A percentile compares a stretch with the other conserved stretches of the same genome.
phyloP scores from a whole-genome alignment of 2,888 invertebrate genomes.

The Polydrusus pterygomalis region DNA sequence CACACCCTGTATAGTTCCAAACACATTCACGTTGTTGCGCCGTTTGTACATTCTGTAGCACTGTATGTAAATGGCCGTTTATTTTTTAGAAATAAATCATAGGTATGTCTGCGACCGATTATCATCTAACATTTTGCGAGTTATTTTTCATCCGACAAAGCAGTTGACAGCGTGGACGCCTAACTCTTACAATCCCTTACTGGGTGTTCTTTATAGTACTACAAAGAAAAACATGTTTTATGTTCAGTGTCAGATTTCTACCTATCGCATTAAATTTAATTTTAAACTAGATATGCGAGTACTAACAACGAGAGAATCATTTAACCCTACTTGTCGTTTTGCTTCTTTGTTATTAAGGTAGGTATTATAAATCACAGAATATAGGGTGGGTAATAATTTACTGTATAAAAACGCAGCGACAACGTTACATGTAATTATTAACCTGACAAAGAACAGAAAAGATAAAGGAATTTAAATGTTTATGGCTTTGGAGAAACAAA shows the following conservation, averaged over 20 bases:
- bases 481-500: not conserved
- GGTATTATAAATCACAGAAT: constrained; percentile 14
- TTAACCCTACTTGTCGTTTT: constrained; percentile 10
- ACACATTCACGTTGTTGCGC: too few species aligned
- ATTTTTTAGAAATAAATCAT: constrained; percentile 35
- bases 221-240: constrained; percentile 43
- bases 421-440: not conserved
- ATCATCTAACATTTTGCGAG: constrained; percentile 38
- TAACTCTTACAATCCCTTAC: constrained; percentile 36
- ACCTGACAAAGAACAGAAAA: not conserved
- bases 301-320: constrained; percentile 40
- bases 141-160: constrained; percentile 35
- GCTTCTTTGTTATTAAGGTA: not conserved
- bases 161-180: constrained; percentile 32
- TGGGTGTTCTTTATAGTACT: constrained; percentile 33
- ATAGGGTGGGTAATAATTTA: constrained; percentile 6
- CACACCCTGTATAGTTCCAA: too few species aligned
- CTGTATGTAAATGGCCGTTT: constrained; percentile 1
- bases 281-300: constrained; percentile 48
- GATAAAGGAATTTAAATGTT: constrained; percentile 9
- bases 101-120: constrained; percentile 32
- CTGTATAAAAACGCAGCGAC: not conserved
- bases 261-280: constrained; percentile 45
- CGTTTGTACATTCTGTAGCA: too few species aligned
- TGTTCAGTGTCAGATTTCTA: constrained; percentile 42